A percentile compares a stretch with the other conserved stretches of the same genome.
These are phyloP conservation scores for Anthonomus grandis DNA, from an alignment of 1,140 invertebrate species.

Conservation along the genomic window DNA sequence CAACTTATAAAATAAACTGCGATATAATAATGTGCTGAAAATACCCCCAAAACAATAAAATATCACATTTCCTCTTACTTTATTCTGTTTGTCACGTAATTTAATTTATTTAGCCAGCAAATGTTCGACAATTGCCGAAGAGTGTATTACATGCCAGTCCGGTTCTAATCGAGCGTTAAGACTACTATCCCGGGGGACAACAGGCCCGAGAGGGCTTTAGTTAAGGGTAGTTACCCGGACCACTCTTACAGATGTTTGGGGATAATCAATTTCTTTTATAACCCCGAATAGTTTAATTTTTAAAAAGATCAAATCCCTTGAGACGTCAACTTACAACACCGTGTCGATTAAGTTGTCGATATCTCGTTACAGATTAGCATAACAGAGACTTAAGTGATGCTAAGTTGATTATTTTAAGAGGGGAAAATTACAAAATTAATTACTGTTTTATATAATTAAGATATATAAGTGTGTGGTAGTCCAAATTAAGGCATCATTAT, in stretches of 20 bases:
- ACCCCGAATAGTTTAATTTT: constrained; percentile 28
- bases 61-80: constrained; percentile 21
- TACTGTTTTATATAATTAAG: no score
- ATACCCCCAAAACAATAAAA: background rate
- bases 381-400: no score
- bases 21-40: background rate
- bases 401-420: no score
- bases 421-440: no score
- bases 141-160: constrained; percentile 44
- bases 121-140: constrained; percentile 41
- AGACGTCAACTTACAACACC: no score
- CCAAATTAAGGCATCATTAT: no score
- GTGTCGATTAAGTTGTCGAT: background rate
- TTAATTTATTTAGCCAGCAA: constrained; percentile 40
- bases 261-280: constrained; percentile 34
- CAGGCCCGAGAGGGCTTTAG: constrained; percentile 20
- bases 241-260: constrained; percentile 36
- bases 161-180: constrained; percentile 44
- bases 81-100: constrained; percentile 37
- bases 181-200: constrained; percentile 33
- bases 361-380: background rate
- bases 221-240: constrained; percentile 35
- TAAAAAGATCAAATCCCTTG: constrained; percentile 20
- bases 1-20: no score
- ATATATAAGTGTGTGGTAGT: no score